phyloP scores from a whole-genome alignment of 2,797 vertebrate species.

The Brotogeris chrysoptera region DNA sequence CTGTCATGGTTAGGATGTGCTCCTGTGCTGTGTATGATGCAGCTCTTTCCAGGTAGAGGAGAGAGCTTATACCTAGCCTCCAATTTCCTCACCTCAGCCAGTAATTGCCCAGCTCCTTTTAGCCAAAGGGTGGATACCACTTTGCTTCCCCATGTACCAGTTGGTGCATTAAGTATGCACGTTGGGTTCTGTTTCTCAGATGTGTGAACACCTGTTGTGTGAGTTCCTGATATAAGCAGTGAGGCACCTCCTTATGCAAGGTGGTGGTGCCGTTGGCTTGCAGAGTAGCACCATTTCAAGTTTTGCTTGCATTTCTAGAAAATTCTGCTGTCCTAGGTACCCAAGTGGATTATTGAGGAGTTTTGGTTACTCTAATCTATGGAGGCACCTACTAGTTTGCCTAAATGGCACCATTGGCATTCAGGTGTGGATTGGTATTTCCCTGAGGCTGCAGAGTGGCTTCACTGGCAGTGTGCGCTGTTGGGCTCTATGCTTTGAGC shows the following conservation, averaged over 20 bases:
- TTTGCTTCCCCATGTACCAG: not conserved
- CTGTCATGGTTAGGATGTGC: not conserved
- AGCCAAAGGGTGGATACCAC: not conserved
- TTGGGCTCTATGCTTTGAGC: fast-evolving
- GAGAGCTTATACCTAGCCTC: not conserved
- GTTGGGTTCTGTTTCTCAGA: not conserved
- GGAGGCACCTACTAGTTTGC: not conserved
- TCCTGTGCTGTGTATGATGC: not conserved
- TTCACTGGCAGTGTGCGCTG: fast-evolving
- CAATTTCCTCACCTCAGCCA: not conserved
- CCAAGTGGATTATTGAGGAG: not conserved
- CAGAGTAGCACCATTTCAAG: not conserved
- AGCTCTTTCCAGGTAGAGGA: not conserved
- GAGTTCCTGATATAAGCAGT: not conserved
- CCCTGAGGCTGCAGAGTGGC: not conserved
- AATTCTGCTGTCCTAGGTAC: not conserved
- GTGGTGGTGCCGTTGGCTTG: fast-evolving
- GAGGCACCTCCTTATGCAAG: not conserved
- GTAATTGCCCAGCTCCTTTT: not conserved
- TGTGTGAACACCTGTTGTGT: not conserved
- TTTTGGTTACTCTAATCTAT: not conserved
- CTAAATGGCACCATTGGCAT: not conserved
- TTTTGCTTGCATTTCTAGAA: not conserved
- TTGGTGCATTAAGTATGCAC: fast-evolving
- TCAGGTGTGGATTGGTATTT: not conserved